Conservation (phyloP, 2,797 vertebrate genomes). For the Parauchenoglanis punctatus region DNA sequence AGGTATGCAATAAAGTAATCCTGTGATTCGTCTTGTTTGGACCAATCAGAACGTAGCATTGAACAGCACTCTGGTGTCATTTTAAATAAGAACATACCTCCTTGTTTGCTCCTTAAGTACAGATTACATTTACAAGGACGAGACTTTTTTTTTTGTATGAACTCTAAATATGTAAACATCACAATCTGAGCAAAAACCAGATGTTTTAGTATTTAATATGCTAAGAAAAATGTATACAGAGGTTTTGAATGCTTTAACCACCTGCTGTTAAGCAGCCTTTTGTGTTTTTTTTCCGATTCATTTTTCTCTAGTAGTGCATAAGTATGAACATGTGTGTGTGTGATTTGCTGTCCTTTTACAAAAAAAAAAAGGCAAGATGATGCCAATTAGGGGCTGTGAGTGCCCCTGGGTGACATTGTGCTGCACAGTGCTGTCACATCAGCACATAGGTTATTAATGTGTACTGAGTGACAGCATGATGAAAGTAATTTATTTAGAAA, state of each 20-base stretch:
- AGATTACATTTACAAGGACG: conserved; percentile 1
- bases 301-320: conserved; percentile 48
- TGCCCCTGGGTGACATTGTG: conserved; percentile 51
- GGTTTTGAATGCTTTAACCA: conserved; percentile 49
- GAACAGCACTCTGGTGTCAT: not conserved
- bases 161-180: conserved; percentile 9
- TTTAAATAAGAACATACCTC: not conserved
- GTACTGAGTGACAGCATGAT: conserved; percentile 55
- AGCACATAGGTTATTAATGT: conserved; percentile 55
- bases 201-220: conserved; percentile 50
- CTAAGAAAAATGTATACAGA: conserved; percentile 33
- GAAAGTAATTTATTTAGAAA: conserved; percentile 59
- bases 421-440: conserved; percentile 57
- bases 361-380: conserved; percentile 42
- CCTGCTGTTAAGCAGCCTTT: conserved; percentile 48
- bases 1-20: not conserved
- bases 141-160: conserved; percentile 35
- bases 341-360: conserved; percentile 51
- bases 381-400: conserved; percentile 54
- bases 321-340: conserved; percentile 56
- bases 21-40: not conserved
- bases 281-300: conserved; percentile 48
- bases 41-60: not conserved
- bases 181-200: conserved; percentile 7
- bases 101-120: not conserved